A percentile compares a stretch with the other conserved stretches of the same genome.
These are phyloP conservation scores for Plebejus melissa DNA, from an alignment of 2,888 invertebrate genomes.

Conservation along the genomic window DNA sequence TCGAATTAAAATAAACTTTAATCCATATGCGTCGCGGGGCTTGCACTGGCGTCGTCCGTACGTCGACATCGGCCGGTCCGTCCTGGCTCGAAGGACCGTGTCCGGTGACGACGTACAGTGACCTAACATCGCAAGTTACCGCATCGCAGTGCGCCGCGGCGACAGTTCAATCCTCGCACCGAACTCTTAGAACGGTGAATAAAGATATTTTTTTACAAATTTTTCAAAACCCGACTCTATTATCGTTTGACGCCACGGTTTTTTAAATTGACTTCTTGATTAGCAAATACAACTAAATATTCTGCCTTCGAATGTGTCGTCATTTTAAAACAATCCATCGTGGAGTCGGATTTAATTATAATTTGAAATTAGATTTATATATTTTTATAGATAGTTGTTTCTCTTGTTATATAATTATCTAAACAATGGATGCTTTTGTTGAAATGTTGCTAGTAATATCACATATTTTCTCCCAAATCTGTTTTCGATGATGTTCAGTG, in stretches of 20 bases:
- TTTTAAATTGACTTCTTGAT: slow-evolving; percentile 28
- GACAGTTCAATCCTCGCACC: slow-evolving; percentile 14
- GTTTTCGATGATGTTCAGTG: slow-evolving; percentile 23
- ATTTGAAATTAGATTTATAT: slow-evolving; percentile 75
- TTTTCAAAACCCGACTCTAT: slow-evolving; percentile 44
- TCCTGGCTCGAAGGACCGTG: background rate
- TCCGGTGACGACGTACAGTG: background rate
- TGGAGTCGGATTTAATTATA: slow-evolving; percentile 51
- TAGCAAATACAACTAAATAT: slow-evolving; percentile 22
- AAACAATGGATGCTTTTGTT: slow-evolving; percentile 68
- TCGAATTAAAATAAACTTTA: slow-evolving; percentile 32
- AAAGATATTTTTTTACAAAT: slow-evolving; percentile 63
- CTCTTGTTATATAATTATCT: slow-evolving; percentile 54
- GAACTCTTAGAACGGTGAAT: slow-evolving; percentile 49
- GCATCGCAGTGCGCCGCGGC: background rate
- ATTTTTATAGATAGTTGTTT: slow-evolving; percentile 76
- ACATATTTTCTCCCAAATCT: slow-evolving; percentile 31
- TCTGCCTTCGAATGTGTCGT: slow-evolving; percentile 24
- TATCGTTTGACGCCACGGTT: slow-evolving; percentile 17
- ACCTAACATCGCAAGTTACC: background rate
- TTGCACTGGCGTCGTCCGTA: slow-evolving; percentile 6
- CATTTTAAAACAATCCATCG: slow-evolving; percentile 29
- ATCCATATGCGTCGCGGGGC: slow-evolving; percentile 21
- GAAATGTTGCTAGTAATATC: slow-evolving; percentile 38
- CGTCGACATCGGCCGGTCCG: background rate